phyloP scores from a whole-genome alignment of 2,888 invertebrate genomes.

The Bhutanitis thaidina region DNA sequence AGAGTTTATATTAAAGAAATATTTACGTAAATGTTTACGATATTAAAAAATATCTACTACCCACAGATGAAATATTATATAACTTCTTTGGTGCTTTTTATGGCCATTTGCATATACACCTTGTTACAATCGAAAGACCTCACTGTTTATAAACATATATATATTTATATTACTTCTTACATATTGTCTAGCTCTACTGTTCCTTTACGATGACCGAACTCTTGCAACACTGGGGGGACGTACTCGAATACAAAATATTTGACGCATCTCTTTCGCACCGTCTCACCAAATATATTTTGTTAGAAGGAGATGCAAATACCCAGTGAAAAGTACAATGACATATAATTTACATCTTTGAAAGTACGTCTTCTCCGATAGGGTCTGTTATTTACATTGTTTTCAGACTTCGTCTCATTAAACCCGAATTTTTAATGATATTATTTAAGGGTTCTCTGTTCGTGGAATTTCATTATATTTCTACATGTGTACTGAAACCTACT shows the following conservation, averaged over 20 bases:
- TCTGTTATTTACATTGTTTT: slow-evolving; percentile 23
- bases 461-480: slow-evolving; percentile 43
- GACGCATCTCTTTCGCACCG: slow-evolving; percentile 10
- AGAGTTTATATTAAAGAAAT: slow-evolving; percentile 75
- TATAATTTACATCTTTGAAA: background rate
- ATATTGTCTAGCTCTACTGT: slow-evolving; percentile 37
- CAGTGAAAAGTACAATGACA: slow-evolving; percentile 28
- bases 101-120: slow-evolving; percentile 66
- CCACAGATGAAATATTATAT: slow-evolving; percentile 57
- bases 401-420: slow-evolving; percentile 39
- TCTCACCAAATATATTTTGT: slow-evolving; percentile 14
- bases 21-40: slow-evolving; percentile 70
- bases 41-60: slow-evolving; percentile 59
- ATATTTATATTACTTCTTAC: slow-evolving; percentile 45
- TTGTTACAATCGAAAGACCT: slow-evolving; percentile 60
- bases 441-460: slow-evolving; percentile 48
- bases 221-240: slow-evolving; percentile 17
- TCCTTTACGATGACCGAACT: slow-evolving; percentile 32
- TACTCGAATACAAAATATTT: slow-evolving; percentile 6
- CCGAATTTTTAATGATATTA: slow-evolving; percentile 68
- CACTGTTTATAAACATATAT: slow-evolving; percentile 50
- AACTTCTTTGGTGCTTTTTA: slow-evolving; percentile 68
- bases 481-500: slow-evolving; percentile 68
- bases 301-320: slow-evolving; percentile 8
- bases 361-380: background rate